These are phyloP conservation scores for Euwallacea similis DNA, from an alignment of 1,140 invertebrate genomes.

Conservation along the genomic window DNA sequence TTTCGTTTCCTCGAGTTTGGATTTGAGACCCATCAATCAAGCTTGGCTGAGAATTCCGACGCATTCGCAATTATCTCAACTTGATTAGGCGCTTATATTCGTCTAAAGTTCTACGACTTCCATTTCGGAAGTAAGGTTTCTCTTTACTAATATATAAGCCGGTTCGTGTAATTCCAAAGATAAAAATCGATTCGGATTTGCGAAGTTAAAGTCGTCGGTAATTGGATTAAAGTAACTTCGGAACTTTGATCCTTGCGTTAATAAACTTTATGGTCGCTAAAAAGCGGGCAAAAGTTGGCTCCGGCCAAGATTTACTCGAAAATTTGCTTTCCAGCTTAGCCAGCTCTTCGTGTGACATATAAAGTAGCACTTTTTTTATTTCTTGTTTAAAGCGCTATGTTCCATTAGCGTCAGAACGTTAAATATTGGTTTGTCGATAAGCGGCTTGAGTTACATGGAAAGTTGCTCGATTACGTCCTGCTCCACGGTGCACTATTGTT, in stretches of 20 bases:
- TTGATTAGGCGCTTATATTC: no score
- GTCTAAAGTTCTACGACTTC: no score
- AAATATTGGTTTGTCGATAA: no score
- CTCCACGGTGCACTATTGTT: not conserved
- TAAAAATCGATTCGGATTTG: slow-evolving; percentile 8
- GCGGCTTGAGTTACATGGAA: not conserved
- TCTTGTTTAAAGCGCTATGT: no score
- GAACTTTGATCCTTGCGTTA: slow-evolving; percentile 7
- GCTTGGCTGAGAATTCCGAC: no score
- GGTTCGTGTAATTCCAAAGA: not conserved
- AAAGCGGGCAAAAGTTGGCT: not conserved
- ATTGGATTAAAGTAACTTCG: slow-evolving; percentile 9
- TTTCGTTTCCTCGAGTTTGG: no score
- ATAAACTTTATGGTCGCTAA: slow-evolving; percentile 10
- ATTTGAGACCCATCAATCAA: no score
- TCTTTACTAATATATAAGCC: no score
- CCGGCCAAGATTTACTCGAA: not conserved
- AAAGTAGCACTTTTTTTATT: not conserved
- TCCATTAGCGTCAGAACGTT: no score
- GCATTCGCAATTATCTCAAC: no score
- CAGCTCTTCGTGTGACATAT: not conserved
- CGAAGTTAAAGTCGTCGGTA: slow-evolving; percentile 4
- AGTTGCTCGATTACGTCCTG: slow-evolving; percentile 1
- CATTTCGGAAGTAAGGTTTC: no score
- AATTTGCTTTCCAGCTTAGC: slow-evolving; percentile 8